Conservation (phyloP, 2,113 vertebrate species). For the Gallinago jamesoni region DNA sequence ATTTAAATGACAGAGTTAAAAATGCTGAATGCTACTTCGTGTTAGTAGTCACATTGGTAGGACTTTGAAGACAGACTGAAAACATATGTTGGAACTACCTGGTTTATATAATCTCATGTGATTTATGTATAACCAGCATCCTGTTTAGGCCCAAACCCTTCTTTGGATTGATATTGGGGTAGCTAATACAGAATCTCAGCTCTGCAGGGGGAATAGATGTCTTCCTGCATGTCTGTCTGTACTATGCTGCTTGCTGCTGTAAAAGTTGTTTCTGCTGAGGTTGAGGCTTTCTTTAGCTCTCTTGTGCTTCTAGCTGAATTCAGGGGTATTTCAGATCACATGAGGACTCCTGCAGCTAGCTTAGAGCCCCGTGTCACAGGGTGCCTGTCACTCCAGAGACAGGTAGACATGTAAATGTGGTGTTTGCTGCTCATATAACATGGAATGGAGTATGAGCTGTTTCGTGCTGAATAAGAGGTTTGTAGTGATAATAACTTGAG, state of each 20-base stretch:
- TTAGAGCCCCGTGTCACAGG: background rate
- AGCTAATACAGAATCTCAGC: background rate
- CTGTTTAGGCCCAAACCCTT: background rate
- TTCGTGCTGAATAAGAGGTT: background rate
- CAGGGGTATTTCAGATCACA: background rate
- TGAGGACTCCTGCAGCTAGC: background rate
- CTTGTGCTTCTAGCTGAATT: background rate
- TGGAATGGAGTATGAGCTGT: background rate
- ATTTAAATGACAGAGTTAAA: background rate
- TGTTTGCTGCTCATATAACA: background rate
- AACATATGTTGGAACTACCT: background rate
- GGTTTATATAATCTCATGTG: background rate
- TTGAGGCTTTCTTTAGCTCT: background rate
- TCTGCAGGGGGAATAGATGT: background rate
- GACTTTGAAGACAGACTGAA: background rate
- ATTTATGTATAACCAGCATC: background rate
- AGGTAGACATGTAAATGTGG: background rate
- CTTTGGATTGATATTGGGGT: background rate
- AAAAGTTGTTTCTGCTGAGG: background rate
- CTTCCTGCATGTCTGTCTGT: background rate
- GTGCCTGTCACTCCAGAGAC: background rate
- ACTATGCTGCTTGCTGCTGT: background rate
- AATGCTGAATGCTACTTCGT: background rate
- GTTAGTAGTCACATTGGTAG: fast-evolving
- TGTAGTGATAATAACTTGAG: conserved; percentile 28